Percentiles rank a stretch among this genome's conserved stretches.
Evolutionary conservation across 1,140 invertebrate genomes (phyloP).

Genomic region (Drosophila pallidifrons): DNA sequence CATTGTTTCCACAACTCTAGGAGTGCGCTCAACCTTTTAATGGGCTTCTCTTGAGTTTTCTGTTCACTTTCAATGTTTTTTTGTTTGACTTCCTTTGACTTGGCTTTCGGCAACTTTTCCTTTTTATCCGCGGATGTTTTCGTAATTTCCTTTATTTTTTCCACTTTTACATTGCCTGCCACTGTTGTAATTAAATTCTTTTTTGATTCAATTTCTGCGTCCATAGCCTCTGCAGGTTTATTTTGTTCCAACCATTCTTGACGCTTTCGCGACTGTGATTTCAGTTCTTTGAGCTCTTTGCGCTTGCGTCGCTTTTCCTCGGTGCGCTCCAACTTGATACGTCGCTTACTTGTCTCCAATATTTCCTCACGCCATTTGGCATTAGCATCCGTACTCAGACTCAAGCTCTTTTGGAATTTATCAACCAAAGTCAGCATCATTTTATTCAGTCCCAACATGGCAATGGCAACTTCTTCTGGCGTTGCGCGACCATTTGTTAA

Average conservation of each 20-base stretch:
- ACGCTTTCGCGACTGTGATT: slow-evolving; percentile 60
- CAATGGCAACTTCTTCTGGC: slow-evolving; percentile 71
- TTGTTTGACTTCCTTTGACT: neutral
- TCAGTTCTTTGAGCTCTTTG: slow-evolving; percentile 67
- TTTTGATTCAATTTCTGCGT: neutral
- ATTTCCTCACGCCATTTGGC: slow-evolving; percentile 68
- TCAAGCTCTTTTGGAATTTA: slow-evolving; percentile 50
- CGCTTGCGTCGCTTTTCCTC: slow-evolving; percentile 65
- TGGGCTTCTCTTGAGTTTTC: neutral
- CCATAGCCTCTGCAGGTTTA: slow-evolving; percentile 19
- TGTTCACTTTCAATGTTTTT: slow-evolving; percentile 1
- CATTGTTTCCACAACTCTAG: neutral
- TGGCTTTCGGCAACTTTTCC: neutral
- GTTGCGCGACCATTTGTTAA: slow-evolving; percentile 72
- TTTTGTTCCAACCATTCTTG: slow-evolving; percentile 71
- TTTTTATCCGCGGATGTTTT: neutral
- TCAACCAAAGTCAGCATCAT: slow-evolving; percentile 58
- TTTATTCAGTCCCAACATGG: slow-evolving; percentile 73
- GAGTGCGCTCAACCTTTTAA: neutral
- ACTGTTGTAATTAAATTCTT: neutral
- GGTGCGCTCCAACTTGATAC: slow-evolving; percentile 57
- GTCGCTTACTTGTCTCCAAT: slow-evolving; percentile 69
- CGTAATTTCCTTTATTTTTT: neutral
- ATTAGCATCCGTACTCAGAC: slow-evolving; percentile 43
- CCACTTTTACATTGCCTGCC: neutral